A percentile compares a stretch with the other conserved stretches of the same genome.
These are phyloP conservation scores for Busseola fusca DNA, from an alignment of 2,888 invertebrate genomes.

Conservation along the genomic window DNA sequence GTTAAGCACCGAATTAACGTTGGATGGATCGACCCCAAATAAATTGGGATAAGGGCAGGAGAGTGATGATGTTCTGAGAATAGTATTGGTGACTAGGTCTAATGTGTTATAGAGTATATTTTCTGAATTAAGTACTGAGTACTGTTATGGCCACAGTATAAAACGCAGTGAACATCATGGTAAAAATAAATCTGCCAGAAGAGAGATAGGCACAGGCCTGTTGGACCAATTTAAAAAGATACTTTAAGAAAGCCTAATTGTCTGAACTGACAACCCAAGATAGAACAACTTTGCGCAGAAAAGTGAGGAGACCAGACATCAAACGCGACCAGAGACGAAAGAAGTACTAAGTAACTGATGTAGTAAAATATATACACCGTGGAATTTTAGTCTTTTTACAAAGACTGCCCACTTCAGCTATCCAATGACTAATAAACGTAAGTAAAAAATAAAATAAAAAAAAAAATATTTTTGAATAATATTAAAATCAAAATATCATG, in stretches of 20 bases:
- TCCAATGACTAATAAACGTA: too few relatives aligned
- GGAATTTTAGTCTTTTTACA: too few relatives aligned
- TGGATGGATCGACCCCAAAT: too few relatives aligned
- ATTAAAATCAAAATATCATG: too few relatives aligned
- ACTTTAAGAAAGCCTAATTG: not conserved
- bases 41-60: too few relatives aligned
- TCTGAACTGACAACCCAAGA: not conserved
- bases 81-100: conserved; percentile 16
- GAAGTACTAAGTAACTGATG: not conserved
- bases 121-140: conserved; percentile 4
- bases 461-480: too few relatives aligned
- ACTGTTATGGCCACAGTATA: not conserved
- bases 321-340: not conserved
- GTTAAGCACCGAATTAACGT: too few relatives aligned
- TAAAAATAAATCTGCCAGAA: not conserved
- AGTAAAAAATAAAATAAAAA: too few relatives aligned
- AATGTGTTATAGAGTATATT: conserved; percentile 13
- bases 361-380: not conserved
- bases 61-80: too few relatives aligned
- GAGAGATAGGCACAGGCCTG: not conserved
- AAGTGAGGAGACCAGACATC: not conserved
- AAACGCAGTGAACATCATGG: not conserved
- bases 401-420: too few relatives aligned
- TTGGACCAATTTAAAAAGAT: not conserved
- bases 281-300: not conserved